Evolutionary conservation across 2,113 vertebrate genomes (phyloP), one percentile per base, ranked within the genome.

Genomic region (Ceyx margarethae): DNA sequence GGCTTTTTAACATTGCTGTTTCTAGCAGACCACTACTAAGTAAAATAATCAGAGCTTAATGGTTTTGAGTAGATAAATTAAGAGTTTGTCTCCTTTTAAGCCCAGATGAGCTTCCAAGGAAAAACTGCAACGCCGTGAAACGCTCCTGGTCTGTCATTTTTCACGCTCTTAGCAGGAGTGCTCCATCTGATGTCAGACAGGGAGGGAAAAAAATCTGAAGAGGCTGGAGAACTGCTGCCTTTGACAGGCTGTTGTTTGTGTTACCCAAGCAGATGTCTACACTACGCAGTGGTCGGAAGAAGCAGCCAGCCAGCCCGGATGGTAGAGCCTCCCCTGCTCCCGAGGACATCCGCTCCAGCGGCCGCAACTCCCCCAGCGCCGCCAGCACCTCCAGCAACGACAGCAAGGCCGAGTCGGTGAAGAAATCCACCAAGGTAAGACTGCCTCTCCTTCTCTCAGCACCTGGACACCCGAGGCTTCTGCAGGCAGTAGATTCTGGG

Each of bases 311-410:
- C 96, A 99, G 99, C 96, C 99, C 99, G 2, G 99, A 99, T 97
- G 99, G 99, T 91, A 98, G 98, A 91, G 95, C 98, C 96, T 99
- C 99, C 0, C 99, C 99, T 57, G 98, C 98, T 95, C 99, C 98
- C 7, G 99, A 99, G 97, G 99, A 99, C 94, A 95, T 99, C 91
- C 98, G 99, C 22, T 99, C 99, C 88, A 99, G 99, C 1, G 99
- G 99, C 48, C 98, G 99, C 29, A 99, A 98, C 54, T 99, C 99
- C 3, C 99, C 99, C 73, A 99, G 99, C 1, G 99, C 99, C 2
- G 99, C 99, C 69, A 99, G 99, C 95, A 99, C 99, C 5, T 99
- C 99, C 94, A 99, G 99, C 94, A 99, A 98, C 11, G 99, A 99
- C 97, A 99, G 99, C 97, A 99, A 99, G 97, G 98, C 98, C 0